phyloP scores from a whole-genome alignment of 2,797 vertebrate genomes.

The Agapornis canus region DNA sequence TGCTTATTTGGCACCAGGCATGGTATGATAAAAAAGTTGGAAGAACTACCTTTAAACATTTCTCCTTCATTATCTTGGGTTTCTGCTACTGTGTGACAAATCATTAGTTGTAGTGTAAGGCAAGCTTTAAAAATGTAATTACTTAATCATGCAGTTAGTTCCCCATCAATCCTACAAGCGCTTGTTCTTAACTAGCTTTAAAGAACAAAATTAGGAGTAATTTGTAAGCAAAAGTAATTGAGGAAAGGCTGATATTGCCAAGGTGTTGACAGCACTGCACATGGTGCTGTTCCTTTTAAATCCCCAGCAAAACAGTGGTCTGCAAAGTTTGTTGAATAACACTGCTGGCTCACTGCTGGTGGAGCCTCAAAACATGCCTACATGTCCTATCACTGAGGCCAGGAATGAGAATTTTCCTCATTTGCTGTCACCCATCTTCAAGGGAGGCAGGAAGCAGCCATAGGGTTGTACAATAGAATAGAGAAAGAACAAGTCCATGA shows the following conservation, averaged over 20 bases:
- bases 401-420: not conserved
- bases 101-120: conserved; percentile 77
- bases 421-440: not conserved
- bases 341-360: not conserved
- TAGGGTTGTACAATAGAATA: not conserved
- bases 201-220: conserved; percentile 83
- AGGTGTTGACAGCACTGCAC: conserved; percentile 78
- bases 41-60: conserved; percentile 75
- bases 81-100: conserved; percentile 75
- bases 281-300: conserved; percentile 64
- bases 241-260: conserved; percentile 78
- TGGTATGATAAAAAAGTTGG: conserved; percentile 64
- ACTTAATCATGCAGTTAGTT: conserved; percentile 83
- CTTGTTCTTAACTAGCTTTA: conserved; percentile 83
- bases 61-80: conserved; percentile 77
- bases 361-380: not conserved
- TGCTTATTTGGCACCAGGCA: conserved; percentile 23
- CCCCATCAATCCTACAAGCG: conserved; percentile 80
- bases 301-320: not conserved
- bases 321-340: not conserved
- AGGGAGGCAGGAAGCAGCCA: fast-evolving
- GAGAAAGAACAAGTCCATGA: not conserved
- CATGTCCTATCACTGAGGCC: not conserved
- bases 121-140: conserved; percentile 82
- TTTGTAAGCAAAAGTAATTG: conserved; percentile 85